Evolutionary conservation across 2,797 vertebrate genomes (phyloP), one percentile per base, ranked within the genome.

Genomic region (Meda fulgida): DNA sequence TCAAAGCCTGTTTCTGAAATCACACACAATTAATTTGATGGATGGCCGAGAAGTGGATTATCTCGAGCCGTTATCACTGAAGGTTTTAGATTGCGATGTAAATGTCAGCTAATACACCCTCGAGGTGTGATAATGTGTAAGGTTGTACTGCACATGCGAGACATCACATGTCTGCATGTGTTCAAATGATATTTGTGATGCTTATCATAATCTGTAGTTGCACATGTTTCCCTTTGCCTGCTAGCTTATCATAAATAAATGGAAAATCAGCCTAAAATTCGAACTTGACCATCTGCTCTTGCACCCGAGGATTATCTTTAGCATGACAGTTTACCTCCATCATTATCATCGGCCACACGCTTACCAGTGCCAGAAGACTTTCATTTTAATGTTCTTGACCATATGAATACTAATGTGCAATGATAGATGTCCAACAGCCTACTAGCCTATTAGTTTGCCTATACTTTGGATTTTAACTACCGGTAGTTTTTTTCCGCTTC

Each of bases 201-300:
- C 93, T 94, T 94, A 93, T 89, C 88, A 88, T 94, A 92, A 93
- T 92, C 91, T 92, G 90, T 89, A 89, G 91, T 93, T 91, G 92
- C 87, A 87, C 86, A 92, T 31, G 75, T 80, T 80, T 67, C 60
- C 4, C 79, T 46, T 88, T 89, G 90, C 89, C 84, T 86, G 77
- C 81, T 48, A 92, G 92, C 87, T 95, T 94, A 94, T 91, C 89
- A 91, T 85, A 83, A 89, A 89, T 66, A 80, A 85, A 87, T 48
- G 40, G 90, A 90, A 93, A 93, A 93, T 94, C 92, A 82, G 92
- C 87, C 92, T 91, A 84, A 93, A 92, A 91, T 92, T 91, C 87
- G 78, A 87, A 90, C 84, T 91, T 88, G 70, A 88, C 92, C 93
- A 94, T 94, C 93, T 96, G 94, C 89, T 92, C 86, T 80, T 77